A percentile compares a stretch with the other conserved stretches of the same genome.
Evolutionary conservation across 2,888 invertebrate genomes (phyloP).

Genomic region (Tenthredo scrophulariae): DNA sequence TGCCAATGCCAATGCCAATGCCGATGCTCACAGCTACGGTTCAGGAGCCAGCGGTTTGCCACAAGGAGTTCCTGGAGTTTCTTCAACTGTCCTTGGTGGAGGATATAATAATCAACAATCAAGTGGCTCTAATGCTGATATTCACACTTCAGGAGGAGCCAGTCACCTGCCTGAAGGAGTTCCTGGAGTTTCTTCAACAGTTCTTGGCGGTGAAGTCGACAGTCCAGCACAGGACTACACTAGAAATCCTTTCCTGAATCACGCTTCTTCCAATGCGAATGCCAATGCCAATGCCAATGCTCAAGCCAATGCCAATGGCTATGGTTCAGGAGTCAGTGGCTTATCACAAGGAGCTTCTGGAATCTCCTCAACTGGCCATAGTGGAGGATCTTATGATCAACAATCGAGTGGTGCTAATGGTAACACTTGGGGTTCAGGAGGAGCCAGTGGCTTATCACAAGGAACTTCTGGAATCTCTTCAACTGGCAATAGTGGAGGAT

Average conservation of each 20-base stretch:
- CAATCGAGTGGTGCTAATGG: neutral
- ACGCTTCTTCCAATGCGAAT: too few relatives aligned
- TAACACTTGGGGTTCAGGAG: too few relatives aligned
- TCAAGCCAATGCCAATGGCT: neutral
- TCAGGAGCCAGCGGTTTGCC: neutral
- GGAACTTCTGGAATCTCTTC: too few relatives aligned
- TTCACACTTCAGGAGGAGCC: neutral
- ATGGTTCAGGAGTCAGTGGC: neutral
- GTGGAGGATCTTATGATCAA: too few relatives aligned
- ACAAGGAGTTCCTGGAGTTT: neutral
- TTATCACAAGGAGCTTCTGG: neutral
- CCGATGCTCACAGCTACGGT: slow-evolving; percentile 34
- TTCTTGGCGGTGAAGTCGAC: neutral
- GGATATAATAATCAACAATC: neutral
- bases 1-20: slow-evolving; percentile 57
- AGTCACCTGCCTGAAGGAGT: neutral
- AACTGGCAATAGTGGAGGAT: neutral
- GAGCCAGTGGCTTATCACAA: too few relatives aligned
- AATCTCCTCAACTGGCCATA: neutral
- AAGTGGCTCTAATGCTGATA: neutral
- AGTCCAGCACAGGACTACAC: neutral
- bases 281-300: too few relatives aligned
- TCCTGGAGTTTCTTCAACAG: slow-evolving; percentile 9
- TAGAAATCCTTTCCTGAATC: too few relatives aligned
- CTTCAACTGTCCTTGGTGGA: slow-evolving; percentile 41